Percentiles rank a stretch among this genome's conserved stretches.
Evolutionary conservation across 2,888 invertebrate genomes (phyloP).

Genomic region (Aphidius colemani): DNA sequence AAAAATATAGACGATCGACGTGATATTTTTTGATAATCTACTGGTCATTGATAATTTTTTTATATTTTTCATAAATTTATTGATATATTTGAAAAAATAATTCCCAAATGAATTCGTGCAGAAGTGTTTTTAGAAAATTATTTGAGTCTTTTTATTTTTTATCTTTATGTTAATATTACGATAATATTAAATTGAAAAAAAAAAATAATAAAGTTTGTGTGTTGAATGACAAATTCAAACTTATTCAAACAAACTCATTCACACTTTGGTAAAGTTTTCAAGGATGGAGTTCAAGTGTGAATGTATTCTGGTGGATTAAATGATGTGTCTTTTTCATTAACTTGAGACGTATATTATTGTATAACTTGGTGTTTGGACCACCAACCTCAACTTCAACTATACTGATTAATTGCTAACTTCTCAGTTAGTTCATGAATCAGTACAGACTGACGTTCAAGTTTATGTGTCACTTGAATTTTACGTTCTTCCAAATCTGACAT

Average conservation of each 20-base stretch:
- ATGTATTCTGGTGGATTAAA: slow-evolving; percentile 13
- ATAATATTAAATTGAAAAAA: background rate
- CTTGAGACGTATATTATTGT: slow-evolving; percentile 7
- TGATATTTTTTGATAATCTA: no score
- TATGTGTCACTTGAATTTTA: slow-evolving; percentile 33
- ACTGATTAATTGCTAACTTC: slow-evolving; percentile 31
- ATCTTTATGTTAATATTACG: no score
- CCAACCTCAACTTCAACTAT: slow-evolving; percentile 27
- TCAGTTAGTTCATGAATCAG: slow-evolving; percentile 36
- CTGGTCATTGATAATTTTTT: no score
- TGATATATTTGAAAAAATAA: no score
- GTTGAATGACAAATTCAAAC: slow-evolving; percentile 6
- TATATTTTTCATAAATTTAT: no score
- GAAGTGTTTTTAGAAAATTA: no score
- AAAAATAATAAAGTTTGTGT: background rate
- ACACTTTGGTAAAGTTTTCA: background rate
- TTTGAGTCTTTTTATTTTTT: no score
- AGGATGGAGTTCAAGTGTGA: background rate
- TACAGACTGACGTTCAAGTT: slow-evolving; percentile 35
- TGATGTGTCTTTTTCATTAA: slow-evolving; percentile 12
- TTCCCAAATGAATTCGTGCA: no score
- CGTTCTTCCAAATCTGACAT: slow-evolving; percentile 32
- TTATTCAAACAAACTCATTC: slow-evolving; percentile 6
- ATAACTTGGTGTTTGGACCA: background rate
- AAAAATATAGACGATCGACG: no score